These are phyloP conservation scores for Paedocypris micromegethes DNA, from an alignment of 2,797 vertebrate species.

Conservation along the genomic window DNA sequence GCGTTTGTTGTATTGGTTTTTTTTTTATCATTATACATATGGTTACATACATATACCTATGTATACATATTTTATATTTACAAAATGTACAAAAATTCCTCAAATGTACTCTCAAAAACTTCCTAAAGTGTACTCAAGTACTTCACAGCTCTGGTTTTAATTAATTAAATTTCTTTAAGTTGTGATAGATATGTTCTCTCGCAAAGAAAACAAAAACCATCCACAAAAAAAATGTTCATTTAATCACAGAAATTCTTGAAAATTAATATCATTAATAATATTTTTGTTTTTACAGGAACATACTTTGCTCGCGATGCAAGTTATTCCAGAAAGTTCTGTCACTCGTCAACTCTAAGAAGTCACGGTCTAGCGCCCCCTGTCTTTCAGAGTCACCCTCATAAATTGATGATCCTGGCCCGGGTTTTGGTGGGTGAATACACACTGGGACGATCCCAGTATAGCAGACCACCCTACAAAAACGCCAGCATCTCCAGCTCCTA, in stretches of 20 bases:
- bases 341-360: slow-evolving; percentile 79
- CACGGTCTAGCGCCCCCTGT: slow-evolving; percentile 80
- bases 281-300: slow-evolving; percentile 71
- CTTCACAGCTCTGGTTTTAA: too few species aligned
- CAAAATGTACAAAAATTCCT: too few species aligned
- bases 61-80: too few species aligned
- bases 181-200: too few species aligned
- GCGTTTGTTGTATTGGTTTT: too few species aligned
- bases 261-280: not conserved
- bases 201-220: too few species aligned
- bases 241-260: not conserved
- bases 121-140: too few species aligned
- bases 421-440: slow-evolving; percentile 76
- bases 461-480: slow-evolving; percentile 91
- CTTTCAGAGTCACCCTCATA: slow-evolving; percentile 73
- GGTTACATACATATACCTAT: too few species aligned
- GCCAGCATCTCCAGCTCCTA: slow-evolving; percentile 88
- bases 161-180: too few species aligned
- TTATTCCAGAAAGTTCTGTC: slow-evolving; percentile 94
- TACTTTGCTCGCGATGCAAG: slow-evolving; percentile 92
- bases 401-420: slow-evolving; percentile 78
- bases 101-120: too few species aligned
- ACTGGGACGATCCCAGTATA: slow-evolving; percentile 77
- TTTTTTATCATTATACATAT: too few species aligned
- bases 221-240: too few species aligned